Evolutionary conservation across 2,113 vertebrate species (phyloP).

Genomic region (Gymnocephalus cernua): DNA sequence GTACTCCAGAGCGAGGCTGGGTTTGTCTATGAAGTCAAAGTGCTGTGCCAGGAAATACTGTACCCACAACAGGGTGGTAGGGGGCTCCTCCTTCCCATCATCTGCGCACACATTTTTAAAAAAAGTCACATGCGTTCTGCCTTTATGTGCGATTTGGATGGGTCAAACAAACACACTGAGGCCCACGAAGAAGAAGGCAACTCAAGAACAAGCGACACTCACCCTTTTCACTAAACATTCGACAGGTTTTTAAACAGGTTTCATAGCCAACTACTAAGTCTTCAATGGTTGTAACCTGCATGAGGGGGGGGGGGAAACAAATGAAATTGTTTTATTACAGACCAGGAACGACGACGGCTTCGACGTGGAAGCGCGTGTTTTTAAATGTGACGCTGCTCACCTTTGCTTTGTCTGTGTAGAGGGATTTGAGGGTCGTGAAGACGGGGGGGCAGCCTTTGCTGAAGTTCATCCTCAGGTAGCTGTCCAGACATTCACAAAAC

Average conservation of each 20-base stretch:
- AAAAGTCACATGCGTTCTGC: not conserved
- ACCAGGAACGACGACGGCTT: not conserved
- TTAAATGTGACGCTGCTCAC: constrained; percentile 76
- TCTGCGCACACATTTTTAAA: constrained; percentile 76
- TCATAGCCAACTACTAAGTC: constrained; percentile 93
- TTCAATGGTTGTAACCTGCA: constrained; percentile 92
- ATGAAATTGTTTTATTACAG: not conserved
- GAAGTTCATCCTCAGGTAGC: constrained; percentile 95
- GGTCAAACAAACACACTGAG: not conserved
- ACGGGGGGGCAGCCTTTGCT: constrained; percentile 95
- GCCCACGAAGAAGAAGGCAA: not conserved
- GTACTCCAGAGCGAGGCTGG: constrained; percentile 89
- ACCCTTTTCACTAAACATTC: constrained; percentile 93
- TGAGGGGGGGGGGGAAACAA: not conserved
- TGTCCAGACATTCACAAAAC: constrained; percentile 93
- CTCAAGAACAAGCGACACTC: constrained; percentile 57
- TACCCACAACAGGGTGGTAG: constrained; percentile 95
- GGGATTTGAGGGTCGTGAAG: constrained; percentile 93
- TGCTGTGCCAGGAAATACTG: constrained; percentile 97
- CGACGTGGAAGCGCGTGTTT: fast-evolving
- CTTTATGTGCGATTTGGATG: not conserved
- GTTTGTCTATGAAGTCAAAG: constrained; percentile 91
- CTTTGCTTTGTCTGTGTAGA: constrained; percentile 93
- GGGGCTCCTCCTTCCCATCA: constrained; percentile 93
- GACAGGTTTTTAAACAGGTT: constrained; percentile 89